Evolutionary conservation across 2,113 vertebrate genomes (phyloP).

Genomic region (Oreochromis aureus): DNA sequence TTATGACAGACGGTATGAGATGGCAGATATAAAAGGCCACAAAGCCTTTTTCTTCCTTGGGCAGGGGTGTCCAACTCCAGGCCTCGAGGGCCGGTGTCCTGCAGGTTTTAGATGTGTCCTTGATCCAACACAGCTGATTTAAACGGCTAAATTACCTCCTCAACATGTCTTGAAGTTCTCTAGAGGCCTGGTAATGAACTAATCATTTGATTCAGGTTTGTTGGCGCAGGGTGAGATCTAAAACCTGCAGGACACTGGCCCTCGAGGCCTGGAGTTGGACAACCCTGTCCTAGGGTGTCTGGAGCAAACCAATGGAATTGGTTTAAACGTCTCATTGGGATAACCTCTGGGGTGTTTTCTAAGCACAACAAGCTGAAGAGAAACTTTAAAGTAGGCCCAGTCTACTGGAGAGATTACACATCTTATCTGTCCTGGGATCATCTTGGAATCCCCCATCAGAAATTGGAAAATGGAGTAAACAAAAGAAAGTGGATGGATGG

Average conservation of each 20-base stretch:
- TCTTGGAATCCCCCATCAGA: background rate
- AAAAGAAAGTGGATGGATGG: rapidly evolving
- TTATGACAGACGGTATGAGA: rapidly evolving
- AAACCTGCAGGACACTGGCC: rapidly evolving
- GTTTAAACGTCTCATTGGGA: background rate
- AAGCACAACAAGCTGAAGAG: no score
- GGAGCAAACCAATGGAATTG: background rate
- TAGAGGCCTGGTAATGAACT: background rate
- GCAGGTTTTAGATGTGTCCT: rapidly evolving
- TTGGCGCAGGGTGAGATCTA: background rate
- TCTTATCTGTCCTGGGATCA: background rate
- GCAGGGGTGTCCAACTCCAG: background rate
- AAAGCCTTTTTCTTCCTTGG: background rate
- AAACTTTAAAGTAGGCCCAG: background rate
- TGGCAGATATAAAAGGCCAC: rapidly evolving
- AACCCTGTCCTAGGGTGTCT: rapidly evolving
- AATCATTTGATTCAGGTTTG: background rate
- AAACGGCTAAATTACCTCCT: background rate
- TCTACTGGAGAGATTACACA: background rate
- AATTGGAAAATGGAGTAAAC: background rate
- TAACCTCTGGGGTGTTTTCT: background rate
- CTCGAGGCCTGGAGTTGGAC: rapidly evolving
- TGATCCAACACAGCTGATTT: rapidly evolving
- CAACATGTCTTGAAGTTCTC: rapidly evolving
- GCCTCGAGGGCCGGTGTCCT: rapidly evolving